Conservation (phyloP, 2,888 invertebrate species). For the Drosophila mimetica region DNA sequence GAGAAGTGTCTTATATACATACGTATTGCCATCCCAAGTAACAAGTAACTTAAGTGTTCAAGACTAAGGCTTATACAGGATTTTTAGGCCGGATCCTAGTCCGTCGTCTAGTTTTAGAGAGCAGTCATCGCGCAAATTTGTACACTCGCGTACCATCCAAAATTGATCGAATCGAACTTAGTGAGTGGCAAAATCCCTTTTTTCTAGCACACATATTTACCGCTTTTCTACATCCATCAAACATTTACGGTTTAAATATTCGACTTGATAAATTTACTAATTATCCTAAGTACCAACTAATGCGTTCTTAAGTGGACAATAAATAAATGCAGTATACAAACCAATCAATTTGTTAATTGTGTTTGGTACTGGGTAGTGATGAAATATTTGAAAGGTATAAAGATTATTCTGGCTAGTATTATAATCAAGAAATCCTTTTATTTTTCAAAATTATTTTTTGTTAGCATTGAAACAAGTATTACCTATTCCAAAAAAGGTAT, state of each 20-base stretch:
- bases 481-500: too few species aligned
- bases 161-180: slow-evolving; percentile 30
- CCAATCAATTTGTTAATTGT: slow-evolving; percentile 17
- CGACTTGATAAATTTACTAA: slow-evolving; percentile 30
- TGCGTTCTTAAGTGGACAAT: slow-evolving; percentile 65
- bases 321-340: slow-evolving; percentile 45
- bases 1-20: slow-evolving; percentile 63
- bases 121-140: slow-evolving; percentile 17
- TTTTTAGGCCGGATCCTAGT: slow-evolving; percentile 39
- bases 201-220: slow-evolving; percentile 38
- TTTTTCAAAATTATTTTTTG: too few species aligned
- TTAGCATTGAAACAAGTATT: too few species aligned
- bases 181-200: slow-evolving; percentile 63
- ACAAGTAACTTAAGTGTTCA: slow-evolving; percentile 49
- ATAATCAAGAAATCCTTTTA: too few species aligned
- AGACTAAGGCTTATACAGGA: slow-evolving; percentile 45
- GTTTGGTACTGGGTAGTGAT: not conserved
- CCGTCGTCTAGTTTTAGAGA: slow-evolving; percentile 52
- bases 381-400: not conserved
- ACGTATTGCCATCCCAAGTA: slow-evolving; percentile 43
- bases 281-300: slow-evolving; percentile 40
- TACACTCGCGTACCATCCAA: slow-evolving; percentile 24
- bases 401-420: not conserved
- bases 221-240: slow-evolving; percentile 57
- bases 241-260: slow-evolving; percentile 16